Base-by-base conservation (phyloP, 2,113 vertebrate genomes). In the Marmota monax region DNA sequence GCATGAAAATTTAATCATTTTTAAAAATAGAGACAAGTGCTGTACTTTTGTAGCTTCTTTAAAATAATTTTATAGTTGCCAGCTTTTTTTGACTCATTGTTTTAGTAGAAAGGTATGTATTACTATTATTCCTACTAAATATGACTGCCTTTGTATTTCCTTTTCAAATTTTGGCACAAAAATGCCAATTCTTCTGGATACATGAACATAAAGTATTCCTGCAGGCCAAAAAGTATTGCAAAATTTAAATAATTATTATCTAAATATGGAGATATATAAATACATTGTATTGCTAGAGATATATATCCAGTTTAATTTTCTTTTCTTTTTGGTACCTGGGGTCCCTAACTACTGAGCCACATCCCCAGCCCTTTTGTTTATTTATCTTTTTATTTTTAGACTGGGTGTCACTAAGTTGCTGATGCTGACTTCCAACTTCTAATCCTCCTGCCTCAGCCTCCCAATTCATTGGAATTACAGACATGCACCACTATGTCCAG, bases 91-190 rank as follows among this genome's bases (percentile, higher is more conserved):
- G 39, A 10, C 58, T 92, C 7, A 51, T 91, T 88, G 34, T 86
- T 86, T 86, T 90, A 76, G 29, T 80, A 77, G 45, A 34, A 85
- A 87, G 8, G 2, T 76, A 29, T 45, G 90, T 39, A 39, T 92
- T 88, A 61, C 69, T 72, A 61, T 95, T 79, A 58, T 92, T 83
- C 16, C 22, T 76, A 16, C 61, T 77, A 93, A 84, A 51, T 58
- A 29, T 70, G 53, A 86, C 14, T 53, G 7, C 27, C 82, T 72
- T 96, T 63, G 20, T 63, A 48, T 34, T 53, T 69, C 9, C 48
- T 70, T 51, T 17, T 51, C 32, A 42, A 4, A 6, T 82, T 77
- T 88, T 73, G 34, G 7, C 34, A 76, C 11, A 53, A 77, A 22
- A 74, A 88, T 88, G 67, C 11, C n/a, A 51, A 34, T 63, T 86